These are phyloP conservation scores for Piprites chloris DNA, from an alignment of 2,113 vertebrate genomes.

Conservation along the genomic window DNA sequence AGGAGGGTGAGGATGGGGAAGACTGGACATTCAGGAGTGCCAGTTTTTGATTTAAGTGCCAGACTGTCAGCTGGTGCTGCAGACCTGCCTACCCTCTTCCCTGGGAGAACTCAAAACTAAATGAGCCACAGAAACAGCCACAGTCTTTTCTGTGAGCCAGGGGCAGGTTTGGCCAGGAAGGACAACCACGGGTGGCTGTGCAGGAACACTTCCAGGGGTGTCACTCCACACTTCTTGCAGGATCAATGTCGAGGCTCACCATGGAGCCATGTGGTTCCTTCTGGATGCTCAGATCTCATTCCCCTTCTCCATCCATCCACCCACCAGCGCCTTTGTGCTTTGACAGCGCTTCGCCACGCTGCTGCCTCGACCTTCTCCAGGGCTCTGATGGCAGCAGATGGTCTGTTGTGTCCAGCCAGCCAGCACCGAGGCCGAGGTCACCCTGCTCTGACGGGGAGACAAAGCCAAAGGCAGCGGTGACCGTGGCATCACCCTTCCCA, in stretches of 20 bases:
- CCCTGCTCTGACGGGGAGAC: neutral
- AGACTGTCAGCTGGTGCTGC: neutral
- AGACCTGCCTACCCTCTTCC: neutral
- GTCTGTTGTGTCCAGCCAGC: neutral
- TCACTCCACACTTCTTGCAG: neutral
- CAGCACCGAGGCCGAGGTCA: neutral
- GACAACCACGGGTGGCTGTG: fast-evolving
- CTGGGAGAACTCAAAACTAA: neutral
- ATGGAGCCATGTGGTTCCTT: neutral
- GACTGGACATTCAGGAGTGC: fast-evolving
- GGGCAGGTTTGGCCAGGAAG: neutral
- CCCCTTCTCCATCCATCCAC: neutral
- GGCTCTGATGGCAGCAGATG: slow-evolving; percentile 20
- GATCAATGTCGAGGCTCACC: neutral
- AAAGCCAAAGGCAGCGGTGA: neutral
- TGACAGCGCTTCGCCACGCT: neutral
- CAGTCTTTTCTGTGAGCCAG: fast-evolving
- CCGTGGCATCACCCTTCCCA: neutral
- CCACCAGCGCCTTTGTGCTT: neutral
- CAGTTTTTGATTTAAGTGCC: neutral
- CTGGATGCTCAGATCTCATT: neutral
- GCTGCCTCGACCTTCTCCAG: neutral
- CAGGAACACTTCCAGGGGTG: neutral
- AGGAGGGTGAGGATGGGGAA: neutral
- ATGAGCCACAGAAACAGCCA: neutral